Evolutionary conservation across 2,797 vertebrate species (phyloP).

Genomic region (Tympanoctomys barrerae): DNA sequence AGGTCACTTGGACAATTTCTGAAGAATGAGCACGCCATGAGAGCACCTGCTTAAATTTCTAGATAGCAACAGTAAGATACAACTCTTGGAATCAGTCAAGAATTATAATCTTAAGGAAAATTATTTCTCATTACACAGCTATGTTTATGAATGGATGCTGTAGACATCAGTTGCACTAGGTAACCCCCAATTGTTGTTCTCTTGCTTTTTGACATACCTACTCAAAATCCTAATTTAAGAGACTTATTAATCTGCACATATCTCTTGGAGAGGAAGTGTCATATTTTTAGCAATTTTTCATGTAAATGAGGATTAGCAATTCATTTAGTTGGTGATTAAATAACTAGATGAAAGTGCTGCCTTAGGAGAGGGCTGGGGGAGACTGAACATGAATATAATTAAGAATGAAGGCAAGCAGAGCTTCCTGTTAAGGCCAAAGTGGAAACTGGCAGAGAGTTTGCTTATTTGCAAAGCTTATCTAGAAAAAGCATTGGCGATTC

Average conservation of each 20-base stretch:
- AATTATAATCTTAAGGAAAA: constrained; percentile 37
- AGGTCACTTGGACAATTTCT: constrained; percentile 84
- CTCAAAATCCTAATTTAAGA: background rate
- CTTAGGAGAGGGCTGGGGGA: background rate
- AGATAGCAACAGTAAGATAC: constrained; percentile 58
- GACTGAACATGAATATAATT: background rate
- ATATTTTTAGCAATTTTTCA: background rate
- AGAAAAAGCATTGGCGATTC: background rate
- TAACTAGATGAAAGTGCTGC: background rate
- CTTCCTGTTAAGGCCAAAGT: background rate
- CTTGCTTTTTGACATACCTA: constrained; percentile 5
- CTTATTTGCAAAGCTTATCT: background rate
- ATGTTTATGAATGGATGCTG: background rate
- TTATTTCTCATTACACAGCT: background rate
- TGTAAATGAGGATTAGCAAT: background rate
- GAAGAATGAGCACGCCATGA: constrained; percentile 86
- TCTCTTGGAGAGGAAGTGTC: background rate
- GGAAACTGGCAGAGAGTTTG: background rate
- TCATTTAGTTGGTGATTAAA: background rate
- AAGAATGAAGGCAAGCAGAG: background rate
- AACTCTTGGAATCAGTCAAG: background rate
- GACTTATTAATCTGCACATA: background rate
- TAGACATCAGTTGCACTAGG: background rate
- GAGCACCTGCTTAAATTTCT: constrained; percentile 87
- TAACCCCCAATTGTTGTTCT: background rate